A percentile compares a stretch with the other conserved stretches of the same genome.
phyloP scores from a whole-genome alignment of 37 sponge, comb jelly and placozoan species.

The Cliona cf. orientalis region DNA sequence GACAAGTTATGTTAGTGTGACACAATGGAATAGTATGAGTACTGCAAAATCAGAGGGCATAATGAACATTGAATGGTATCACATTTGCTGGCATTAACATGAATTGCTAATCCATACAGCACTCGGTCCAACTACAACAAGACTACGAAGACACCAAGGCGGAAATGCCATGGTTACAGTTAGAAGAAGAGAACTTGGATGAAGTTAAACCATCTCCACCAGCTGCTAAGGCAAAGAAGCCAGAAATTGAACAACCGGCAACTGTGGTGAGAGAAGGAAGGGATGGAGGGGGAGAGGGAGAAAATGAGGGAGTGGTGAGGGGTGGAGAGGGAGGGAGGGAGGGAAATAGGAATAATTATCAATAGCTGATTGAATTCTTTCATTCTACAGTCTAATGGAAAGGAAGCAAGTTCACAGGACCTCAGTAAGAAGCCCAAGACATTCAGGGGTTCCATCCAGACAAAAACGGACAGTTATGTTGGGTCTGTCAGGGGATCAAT shows the following conservation, averaged over 20 bases:
- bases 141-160: conserved; percentile 65
- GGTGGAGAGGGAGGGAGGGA: too few relatives aligned
- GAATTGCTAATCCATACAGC: too few relatives aligned
- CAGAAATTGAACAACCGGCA: not conserved
- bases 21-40: too few relatives aligned
- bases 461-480: not conserved
- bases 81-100: too few relatives aligned
- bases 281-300: not conserved
- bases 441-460: conserved; percentile 24
- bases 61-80: too few relatives aligned
- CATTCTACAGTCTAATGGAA: conserved; percentile 17
- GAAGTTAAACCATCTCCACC: not conserved
- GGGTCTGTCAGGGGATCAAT: too few relatives aligned
- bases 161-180: conserved; percentile 78
- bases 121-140: conserved; percentile 45
- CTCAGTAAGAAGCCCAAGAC: conserved; percentile 5
- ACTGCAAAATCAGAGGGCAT: too few relatives aligned
- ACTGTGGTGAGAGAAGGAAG: conserved; percentile 11
- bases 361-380: not conserved
- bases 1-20: too few relatives aligned
- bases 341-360: too few relatives aligned
- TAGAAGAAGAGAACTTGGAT: conserved; percentile 71
- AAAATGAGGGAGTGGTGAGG: not conserved
- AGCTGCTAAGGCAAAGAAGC: not conserved
- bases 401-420: conserved; percentile 12